Percentiles rank a stretch among this genome's conserved stretches.
phyloP scores from a whole-genome alignment of 2,797 vertebrate genomes.

The Australoheros facetus region DNA sequence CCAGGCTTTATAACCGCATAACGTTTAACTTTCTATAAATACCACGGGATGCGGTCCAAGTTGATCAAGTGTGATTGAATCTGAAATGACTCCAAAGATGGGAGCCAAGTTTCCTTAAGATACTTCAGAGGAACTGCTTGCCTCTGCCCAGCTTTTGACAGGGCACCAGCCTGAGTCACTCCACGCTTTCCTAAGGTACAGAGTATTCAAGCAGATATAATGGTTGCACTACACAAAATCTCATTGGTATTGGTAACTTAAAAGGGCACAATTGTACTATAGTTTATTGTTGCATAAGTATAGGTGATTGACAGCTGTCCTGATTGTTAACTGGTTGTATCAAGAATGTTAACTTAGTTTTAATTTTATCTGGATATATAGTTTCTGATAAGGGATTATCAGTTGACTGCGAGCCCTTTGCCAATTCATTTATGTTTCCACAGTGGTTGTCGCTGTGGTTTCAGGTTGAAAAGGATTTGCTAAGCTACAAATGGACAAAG shows the following conservation, averaged over 20 bases:
- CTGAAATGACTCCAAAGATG: constrained; percentile 74
- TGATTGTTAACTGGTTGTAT: constrained; percentile 1
- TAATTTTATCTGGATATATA: neutral
- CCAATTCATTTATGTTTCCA: neutral
- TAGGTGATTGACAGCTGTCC: neutral
- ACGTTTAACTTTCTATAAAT: constrained; percentile 84
- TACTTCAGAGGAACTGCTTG: constrained; percentile 65
- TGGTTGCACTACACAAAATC: neutral
- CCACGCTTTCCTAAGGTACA: constrained; percentile 15
- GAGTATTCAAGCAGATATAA: constrained; percentile 34
- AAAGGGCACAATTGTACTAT: neutral
- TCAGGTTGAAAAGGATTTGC: neutral
- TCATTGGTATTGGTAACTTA: neutral
- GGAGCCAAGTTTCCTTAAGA: constrained; percentile 78
- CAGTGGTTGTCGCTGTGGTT: neutral
- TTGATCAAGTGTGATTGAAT: constrained; percentile 82
- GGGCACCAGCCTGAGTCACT: constrained; percentile 65
- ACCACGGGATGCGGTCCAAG: constrained; percentile 72
- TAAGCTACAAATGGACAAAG: neutral
- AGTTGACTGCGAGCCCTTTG: neutral
- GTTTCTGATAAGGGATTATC: neutral
- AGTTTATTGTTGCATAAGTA: neutral
- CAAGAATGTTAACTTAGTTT: neutral
- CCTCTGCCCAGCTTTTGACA: constrained; percentile 54
- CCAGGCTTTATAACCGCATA: constrained; percentile 80